These are phyloP conservation scores for Candidula unifasciata DNA, from an alignment of 2,888 invertebrate genomes.

Conservation along the genomic window DNA sequence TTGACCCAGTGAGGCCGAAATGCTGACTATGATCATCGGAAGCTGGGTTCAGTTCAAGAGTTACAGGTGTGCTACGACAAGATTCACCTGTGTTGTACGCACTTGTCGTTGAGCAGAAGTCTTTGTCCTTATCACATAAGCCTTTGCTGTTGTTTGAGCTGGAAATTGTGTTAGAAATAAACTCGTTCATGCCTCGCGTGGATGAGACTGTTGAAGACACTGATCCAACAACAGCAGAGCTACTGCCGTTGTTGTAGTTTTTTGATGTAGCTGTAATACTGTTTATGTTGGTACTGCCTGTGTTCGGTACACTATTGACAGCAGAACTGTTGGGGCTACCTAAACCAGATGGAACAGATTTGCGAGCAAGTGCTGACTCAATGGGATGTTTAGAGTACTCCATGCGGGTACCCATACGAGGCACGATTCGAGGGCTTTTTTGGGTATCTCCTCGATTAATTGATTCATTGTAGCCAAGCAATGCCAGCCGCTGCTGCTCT, in stretches of 20 bases:
- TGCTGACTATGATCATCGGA: constrained; percentile 66
- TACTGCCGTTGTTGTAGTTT: background rate
- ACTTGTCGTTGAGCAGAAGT: constrained; percentile 80
- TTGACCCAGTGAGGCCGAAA: constrained; percentile 71
- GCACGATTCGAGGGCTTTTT: constrained; percentile 72
- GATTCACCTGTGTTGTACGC: constrained; percentile 87
- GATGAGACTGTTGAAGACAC: constrained; percentile 46
- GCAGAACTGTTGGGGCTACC: constrained; percentile 46
- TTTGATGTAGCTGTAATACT: constrained; percentile 19
- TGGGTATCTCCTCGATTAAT: constrained; percentile 58
- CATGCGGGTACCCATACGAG: constrained; percentile 76
- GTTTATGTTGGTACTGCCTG: constrained; percentile 22
- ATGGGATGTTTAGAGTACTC: constrained; percentile 71
- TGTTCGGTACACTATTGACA: constrained; percentile 17
- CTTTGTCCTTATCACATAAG: constrained; percentile 63
- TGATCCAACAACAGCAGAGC: constrained; percentile 17
- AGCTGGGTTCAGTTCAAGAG: constrained; percentile 73
- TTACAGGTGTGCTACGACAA: constrained; percentile 82
- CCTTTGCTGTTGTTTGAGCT: constrained; percentile 49
- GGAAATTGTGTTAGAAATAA: constrained; percentile 45
- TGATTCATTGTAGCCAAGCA: constrained; percentile 51
- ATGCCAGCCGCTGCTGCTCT: constrained; percentile 52
- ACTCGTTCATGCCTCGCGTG: constrained; percentile 41
- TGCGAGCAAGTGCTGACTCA: constrained; percentile 23
- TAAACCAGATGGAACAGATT: constrained; percentile 16